phyloP scores from a whole-genome alignment of 2,797 vertebrate species.

The Protosalanx chinensis region DNA sequence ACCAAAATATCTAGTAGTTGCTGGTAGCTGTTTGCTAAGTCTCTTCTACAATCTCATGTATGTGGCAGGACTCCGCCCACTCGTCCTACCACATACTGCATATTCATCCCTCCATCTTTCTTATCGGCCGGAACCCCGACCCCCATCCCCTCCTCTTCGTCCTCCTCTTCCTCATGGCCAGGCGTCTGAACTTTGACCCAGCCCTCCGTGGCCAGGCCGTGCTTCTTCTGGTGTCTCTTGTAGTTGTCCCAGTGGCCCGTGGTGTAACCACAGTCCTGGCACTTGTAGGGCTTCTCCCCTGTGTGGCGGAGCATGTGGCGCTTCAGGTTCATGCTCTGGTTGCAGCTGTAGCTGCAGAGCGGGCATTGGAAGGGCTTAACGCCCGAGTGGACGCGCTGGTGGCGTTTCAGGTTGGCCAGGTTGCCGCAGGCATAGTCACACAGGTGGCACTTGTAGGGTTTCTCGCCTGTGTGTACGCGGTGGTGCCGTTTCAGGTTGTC shows the following conservation, averaged over 20 bases:
- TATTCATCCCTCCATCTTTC: constrained; percentile 39
- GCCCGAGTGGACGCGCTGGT: constrained; percentile 94
- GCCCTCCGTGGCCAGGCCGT: constrained; percentile 81
- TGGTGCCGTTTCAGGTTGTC: constrained; percentile 98
- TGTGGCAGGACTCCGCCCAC: constrained; percentile 52
- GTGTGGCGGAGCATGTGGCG: constrained; percentile 96
- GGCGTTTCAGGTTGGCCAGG: constrained; percentile 95
- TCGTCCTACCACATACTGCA: constrained; percentile 66
- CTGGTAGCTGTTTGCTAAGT: constrained; percentile 65
- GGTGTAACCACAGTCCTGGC: constrained; percentile 90
- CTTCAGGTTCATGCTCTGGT: constrained; percentile 99
- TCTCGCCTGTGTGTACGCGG: constrained; percentile 93
- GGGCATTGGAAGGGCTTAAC: constrained; percentile 95
- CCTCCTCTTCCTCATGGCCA: constrained; percentile 34
- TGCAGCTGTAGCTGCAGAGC: constrained; percentile 94
- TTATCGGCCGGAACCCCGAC: background rate
- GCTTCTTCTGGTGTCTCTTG: constrained; percentile 97
- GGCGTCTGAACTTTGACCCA: constrained; percentile 79
- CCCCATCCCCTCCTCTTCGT: constrained; percentile 42
- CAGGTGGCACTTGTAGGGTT: constrained; percentile 95
- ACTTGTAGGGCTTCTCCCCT: constrained; percentile 93
- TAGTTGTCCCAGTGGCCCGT: constrained; percentile 99
- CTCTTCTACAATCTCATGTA: constrained; percentile 65
- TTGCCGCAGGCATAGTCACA: constrained; percentile 96
- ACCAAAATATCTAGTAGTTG: constrained; percentile 48